Percentiles rank a stretch among this genome's conserved stretches.
Evolutionary conservation across 2,797 vertebrate species (phyloP).

Genomic region (Sus cebifrons): DNA sequence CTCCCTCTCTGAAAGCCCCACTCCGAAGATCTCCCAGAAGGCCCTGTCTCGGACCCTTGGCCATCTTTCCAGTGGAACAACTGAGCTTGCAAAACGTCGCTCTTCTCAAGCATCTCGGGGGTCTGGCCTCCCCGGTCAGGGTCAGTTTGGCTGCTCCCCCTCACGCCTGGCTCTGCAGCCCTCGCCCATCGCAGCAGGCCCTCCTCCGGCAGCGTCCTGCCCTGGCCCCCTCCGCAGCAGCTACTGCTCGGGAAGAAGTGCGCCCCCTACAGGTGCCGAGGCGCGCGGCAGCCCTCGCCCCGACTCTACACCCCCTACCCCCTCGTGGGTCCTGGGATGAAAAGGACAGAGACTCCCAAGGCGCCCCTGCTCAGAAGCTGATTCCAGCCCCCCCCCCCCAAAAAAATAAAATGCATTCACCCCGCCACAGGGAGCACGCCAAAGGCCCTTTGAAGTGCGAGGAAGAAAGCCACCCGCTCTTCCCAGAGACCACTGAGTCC

Average conservation of each 20-base stretch:
- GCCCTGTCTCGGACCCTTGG: rapidly evolving
- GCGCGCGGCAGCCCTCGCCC: background rate
- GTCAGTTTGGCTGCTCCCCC: rapidly evolving
- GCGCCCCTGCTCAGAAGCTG: background rate
- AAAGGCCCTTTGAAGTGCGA: constrained; percentile 72
- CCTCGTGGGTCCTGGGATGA: background rate
- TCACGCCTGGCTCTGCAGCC: background rate
- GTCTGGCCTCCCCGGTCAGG: rapidly evolving
- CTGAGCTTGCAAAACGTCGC: background rate
- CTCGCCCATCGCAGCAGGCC: background rate
- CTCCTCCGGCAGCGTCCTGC: background rate
- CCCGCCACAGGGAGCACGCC: background rate
- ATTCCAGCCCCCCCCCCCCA: background rate
- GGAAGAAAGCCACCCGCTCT: constrained; percentile 48
- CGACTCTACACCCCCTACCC: background rate
- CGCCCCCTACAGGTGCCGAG: rapidly evolving
- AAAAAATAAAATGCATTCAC: background rate
- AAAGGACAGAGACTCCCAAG: background rate
- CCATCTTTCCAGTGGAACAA: background rate
- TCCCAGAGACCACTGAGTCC: constrained; percentile 23
- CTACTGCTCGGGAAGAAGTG: background rate
- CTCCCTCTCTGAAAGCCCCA: background rate
- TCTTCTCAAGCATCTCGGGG: background rate
- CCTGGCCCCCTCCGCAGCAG: background rate
- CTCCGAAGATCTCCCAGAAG: background rate